Evolutionary conservation across 92 coral and sea anemone genomes (phyloP).

Genomic region (Zoanthus sansibaricus): DNA sequence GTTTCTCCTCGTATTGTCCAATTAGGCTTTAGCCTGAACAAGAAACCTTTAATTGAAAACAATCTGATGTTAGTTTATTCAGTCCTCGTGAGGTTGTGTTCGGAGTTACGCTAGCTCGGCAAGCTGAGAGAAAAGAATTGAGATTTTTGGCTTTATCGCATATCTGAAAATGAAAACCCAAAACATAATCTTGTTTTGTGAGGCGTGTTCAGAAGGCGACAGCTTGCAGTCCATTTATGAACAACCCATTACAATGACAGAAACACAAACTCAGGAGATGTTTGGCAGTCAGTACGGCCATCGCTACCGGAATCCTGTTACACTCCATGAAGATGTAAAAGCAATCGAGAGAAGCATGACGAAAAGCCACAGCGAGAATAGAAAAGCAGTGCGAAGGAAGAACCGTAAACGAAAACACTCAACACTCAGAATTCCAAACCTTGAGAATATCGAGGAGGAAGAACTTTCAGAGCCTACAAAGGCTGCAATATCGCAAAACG

Average conservation of each 20-base stretch:
- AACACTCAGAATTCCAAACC: conserved; percentile 29
- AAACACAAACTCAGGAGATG: conserved; percentile 24
- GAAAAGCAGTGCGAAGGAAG: conserved; percentile 10
- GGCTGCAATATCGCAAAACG: neutral
- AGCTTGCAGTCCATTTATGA: neutral
- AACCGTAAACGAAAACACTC: conserved; percentile 33
- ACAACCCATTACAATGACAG: conserved; percentile 12
- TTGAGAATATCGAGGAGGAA: conserved; percentile 40
- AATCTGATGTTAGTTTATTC: conserved; percentile 4
- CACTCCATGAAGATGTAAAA: conserved; percentile 32
- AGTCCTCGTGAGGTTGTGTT: neutral
- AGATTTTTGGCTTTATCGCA: neutral
- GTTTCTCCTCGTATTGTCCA: neutral
- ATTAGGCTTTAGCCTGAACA: neutral
- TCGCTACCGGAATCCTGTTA: neutral
- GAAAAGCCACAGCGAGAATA: conserved; percentile 5
- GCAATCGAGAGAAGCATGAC: conserved; percentile 41
- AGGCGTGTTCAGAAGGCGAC: conserved; percentile 16
- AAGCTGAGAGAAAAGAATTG: neutral
- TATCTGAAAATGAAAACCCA: neutral
- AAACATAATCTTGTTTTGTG: conserved; percentile 25
- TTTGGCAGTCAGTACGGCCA: neutral
- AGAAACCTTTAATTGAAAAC: conserved; percentile 16
- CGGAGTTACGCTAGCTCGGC: conserved; percentile 1
- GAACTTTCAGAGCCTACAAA: conserved; percentile 10